A percentile compares a stretch with the other conserved stretches of the same genome.
These are phyloP conservation scores for Turritopsis dohrnii DNA, from an alignment of 30 jellyfish, hydroid and myxozoan species.

Conservation along the genomic window DNA sequence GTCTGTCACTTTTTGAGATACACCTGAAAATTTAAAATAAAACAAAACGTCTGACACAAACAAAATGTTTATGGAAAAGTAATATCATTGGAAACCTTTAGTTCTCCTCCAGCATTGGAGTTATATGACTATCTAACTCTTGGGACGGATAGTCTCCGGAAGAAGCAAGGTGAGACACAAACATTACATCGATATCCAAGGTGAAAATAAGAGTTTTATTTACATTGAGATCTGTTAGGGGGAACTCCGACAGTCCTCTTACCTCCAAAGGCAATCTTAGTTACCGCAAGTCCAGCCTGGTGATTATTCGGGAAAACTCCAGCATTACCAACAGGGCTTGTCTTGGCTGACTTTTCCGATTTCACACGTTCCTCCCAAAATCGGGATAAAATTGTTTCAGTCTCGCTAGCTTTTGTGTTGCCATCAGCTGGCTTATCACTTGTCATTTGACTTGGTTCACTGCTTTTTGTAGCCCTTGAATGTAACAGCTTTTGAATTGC, in stretches of 20 bases:
- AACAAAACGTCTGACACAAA: too few relatives aligned
- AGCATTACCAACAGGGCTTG: not conserved
- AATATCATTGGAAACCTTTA: too few relatives aligned
- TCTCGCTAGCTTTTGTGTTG: not conserved
- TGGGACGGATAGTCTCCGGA: too few relatives aligned
- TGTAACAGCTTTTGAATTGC: slow-evolving; percentile 46
- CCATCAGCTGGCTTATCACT: not conserved
- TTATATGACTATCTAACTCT: too few relatives aligned
- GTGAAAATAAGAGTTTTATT: too few relatives aligned
- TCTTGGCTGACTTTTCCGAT: not conserved
- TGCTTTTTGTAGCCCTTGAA: slow-evolving; percentile 21
- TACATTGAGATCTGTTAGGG: too few relatives aligned
- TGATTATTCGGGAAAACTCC: slow-evolving; percentile 20
- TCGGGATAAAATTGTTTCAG: slow-evolving; percentile 1
- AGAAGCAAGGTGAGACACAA: too few relatives aligned
- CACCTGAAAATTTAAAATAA: not conserved
- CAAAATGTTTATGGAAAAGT: too few relatives aligned
- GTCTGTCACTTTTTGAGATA: not conserved
- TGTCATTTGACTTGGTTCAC: not conserved
- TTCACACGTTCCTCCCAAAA: slow-evolving; percentile 13
- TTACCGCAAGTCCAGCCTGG: not conserved
- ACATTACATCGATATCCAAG: too few relatives aligned
- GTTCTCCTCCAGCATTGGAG: too few relatives aligned
- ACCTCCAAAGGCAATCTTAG: slow-evolving; percentile 21
- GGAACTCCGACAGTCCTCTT: too few relatives aligned